A percentile compares a stretch with the other conserved stretches of the same genome.
phyloP scores from a whole-genome alignment of 1,140 invertebrate species.

The Meloidogyne hapla region DNA sequence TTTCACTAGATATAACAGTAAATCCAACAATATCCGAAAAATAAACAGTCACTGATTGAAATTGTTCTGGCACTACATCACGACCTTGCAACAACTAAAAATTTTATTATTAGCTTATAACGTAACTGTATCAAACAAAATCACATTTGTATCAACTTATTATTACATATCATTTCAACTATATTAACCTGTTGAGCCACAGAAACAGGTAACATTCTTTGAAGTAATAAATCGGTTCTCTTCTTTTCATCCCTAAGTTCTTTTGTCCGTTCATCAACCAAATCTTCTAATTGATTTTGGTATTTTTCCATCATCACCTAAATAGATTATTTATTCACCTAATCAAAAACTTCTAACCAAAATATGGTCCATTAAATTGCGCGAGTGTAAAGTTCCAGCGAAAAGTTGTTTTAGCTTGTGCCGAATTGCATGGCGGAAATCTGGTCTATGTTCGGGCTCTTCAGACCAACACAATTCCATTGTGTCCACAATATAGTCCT shows the following conservation, averaged over 20 bases:
- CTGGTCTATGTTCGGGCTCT: constrained; percentile 64
- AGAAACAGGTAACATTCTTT: constrained; percentile 81
- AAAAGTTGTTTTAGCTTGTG: constrained; percentile 59
- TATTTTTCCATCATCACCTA: constrained; percentile 73
- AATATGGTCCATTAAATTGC: constrained; percentile 74
- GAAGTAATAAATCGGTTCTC: constrained; percentile 84
- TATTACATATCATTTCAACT: too few relatives aligned
- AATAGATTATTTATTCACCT: constrained; percentile 32
- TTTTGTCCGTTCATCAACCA: constrained; percentile 88
- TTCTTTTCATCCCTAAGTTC: constrained; percentile 92
- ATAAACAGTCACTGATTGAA: constrained; percentile 61
- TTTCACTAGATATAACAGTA: constrained; percentile 81
- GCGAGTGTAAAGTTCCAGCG: constrained; percentile 67
- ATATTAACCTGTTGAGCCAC: constrained; percentile 65
- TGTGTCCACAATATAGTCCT: constrained; percentile 53
- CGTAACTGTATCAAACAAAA: too few relatives aligned
- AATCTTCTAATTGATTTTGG: constrained; percentile 77
- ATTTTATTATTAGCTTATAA: too few relatives aligned
- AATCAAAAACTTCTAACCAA: constrained; percentile 2
- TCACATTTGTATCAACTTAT: too few relatives aligned
- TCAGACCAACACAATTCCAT: constrained; percentile 66
- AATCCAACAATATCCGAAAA: constrained; percentile 95
- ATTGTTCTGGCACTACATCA: constrained; percentile 61
- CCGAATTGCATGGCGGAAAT: constrained; percentile 63
- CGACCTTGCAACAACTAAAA: constrained; percentile 49